Percentiles rank a stretch among this genome's conserved stretches.
Conservation (phyloP, 2,113 vertebrate species). For the Gambusia holbrooki region DNA sequence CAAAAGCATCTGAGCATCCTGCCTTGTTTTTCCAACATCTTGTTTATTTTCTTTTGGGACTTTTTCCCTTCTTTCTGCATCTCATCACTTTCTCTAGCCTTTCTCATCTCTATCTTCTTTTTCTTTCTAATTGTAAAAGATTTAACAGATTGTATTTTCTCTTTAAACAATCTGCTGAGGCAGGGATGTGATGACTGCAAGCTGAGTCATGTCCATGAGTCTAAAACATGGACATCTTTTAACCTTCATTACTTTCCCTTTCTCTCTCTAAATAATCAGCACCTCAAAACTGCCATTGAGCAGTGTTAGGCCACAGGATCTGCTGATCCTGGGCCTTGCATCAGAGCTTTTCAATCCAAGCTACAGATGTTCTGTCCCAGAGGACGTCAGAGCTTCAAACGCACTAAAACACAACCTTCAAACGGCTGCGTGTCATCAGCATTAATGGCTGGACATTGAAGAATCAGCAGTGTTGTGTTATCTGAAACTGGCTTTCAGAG, state of each 20-base stretch:
- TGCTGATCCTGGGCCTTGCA: conserved; percentile 58
- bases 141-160: background rate
- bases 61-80: too few relatives aligned
- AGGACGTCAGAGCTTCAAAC: conserved; percentile 45
- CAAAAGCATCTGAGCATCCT: too few relatives aligned
- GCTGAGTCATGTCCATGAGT: background rate
- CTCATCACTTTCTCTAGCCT: background rate
- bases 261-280: conserved; percentile 43
- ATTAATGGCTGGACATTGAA: conserved; percentile 68
- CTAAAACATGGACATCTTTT: conserved; percentile 39
- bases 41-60: too few relatives aligned
- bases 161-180: background rate
- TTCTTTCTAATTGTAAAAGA: background rate
- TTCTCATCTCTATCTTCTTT: background rate
- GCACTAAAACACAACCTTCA: conserved; percentile 66
- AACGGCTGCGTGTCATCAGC: conserved; percentile 65
- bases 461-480: conserved; percentile 73
- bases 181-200: conserved; percentile 1
- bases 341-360: conserved; percentile 42
- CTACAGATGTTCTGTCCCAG: conserved; percentile 62
- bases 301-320: conserved; percentile 43
- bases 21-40: too few relatives aligned
- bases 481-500: conserved; percentile 61
- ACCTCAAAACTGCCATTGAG: conserved; percentile 39
- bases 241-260: conserved; percentile 2